Evolutionary conservation across 2,888 invertebrate genomes (phyloP).

Genomic region (Microdon myrmicae): DNA sequence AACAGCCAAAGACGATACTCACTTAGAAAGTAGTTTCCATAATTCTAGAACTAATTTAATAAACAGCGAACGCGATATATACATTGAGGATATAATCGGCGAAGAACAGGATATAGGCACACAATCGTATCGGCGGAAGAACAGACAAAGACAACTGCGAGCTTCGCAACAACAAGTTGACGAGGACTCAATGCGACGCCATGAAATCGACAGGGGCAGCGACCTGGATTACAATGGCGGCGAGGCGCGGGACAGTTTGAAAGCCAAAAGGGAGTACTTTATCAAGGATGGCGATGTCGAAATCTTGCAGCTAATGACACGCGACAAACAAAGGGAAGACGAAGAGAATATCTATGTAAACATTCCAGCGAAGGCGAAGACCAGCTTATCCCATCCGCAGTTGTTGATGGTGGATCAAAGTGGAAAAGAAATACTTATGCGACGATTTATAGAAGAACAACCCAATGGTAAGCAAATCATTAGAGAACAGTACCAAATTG

Average conservation of each 20-base stretch:
- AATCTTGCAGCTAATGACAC: slow-evolving; percentile 80
- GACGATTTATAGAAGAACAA: slow-evolving; percentile 86
- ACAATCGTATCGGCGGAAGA: slow-evolving; percentile 40
- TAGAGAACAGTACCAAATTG: slow-evolving; percentile 68
- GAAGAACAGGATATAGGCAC: slow-evolving; percentile 56
- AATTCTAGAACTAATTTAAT: slow-evolving; percentile 67
- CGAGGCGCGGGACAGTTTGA: slow-evolving; percentile 58
- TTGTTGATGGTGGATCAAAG: slow-evolving; percentile 78
- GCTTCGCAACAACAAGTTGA: slow-evolving; percentile 71
- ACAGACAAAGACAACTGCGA: slow-evolving; percentile 53
- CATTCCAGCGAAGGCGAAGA: slow-evolving; percentile 69
- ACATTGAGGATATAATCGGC: slow-evolving; percentile 62
- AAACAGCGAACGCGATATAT: slow-evolving; percentile 63
- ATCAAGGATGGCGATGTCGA: slow-evolving; percentile 88
- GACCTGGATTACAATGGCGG: slow-evolving; percentile 69
- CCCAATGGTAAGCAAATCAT: slow-evolving; percentile 74
- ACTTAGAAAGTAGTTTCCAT: slow-evolving; percentile 63
- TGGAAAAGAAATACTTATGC: slow-evolving; percentile 86
- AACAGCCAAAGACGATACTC: slow-evolving; percentile 65
- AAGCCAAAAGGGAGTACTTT: slow-evolving; percentile 75
- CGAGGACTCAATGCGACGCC: slow-evolving; percentile 78
- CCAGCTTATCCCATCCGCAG: slow-evolving; percentile 71
- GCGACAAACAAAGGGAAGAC: slow-evolving; percentile 72
- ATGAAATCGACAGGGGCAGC: slow-evolving; percentile 82
- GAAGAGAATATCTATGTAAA: slow-evolving; percentile 73